Base-by-base conservation (phyloP, 2,113 vertebrate species). In the Clarias macrocephalus region DNA sequence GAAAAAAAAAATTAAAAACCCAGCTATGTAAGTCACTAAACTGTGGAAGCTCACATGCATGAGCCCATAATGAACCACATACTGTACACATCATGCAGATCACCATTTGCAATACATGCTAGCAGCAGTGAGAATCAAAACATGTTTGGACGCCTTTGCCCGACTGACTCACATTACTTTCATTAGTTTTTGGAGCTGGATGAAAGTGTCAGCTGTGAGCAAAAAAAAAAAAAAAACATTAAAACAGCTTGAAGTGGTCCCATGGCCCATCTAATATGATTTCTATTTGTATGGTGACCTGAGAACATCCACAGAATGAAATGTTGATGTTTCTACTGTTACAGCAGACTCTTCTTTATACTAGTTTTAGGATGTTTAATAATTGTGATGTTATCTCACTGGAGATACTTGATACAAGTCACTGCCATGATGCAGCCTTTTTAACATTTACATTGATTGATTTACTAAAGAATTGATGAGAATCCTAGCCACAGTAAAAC, bases 141-240 rank as follows among this genome's bases (percentile, higher is more conserved):
- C 60, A 84, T 80, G 59, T 59, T 84, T n/a, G 21, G 60, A 12
- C 11, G 12, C 65, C 23, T 86, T 57, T 80, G 23, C 19, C 57
- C 23, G 23, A 72, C 37, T 80, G 76, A 84, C 82, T 87, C 82
- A 65, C 81, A 30, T 54, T 83, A 68, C n/a, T 33, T 73, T 15
- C 4, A n/a, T 48, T 82, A 65, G 48, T 48, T 18, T 37, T 62
- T 60, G 2, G 19, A 83, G 37, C 12, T 25, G 9, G 48, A 54
- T 21, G 33, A 72, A 86, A 68, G 82, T 23, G n/a, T 79, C 42
- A 54, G 59, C n/a, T 13, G 12, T 9, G 60, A 80, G 7, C 28
- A 70, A 63, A 37, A 23, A 81, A 21, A 65, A 23, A 81, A 21
- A 65, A 59, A 33, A 56, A 59, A 12, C 21, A 23, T 18, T 83